Percentiles rank a stretch among this genome's conserved stretches.
These are phyloP conservation scores for Teleogryllus occipitalis DNA, from an alignment of 1,140 invertebrate genomes.

Conservation along the genomic window DNA sequence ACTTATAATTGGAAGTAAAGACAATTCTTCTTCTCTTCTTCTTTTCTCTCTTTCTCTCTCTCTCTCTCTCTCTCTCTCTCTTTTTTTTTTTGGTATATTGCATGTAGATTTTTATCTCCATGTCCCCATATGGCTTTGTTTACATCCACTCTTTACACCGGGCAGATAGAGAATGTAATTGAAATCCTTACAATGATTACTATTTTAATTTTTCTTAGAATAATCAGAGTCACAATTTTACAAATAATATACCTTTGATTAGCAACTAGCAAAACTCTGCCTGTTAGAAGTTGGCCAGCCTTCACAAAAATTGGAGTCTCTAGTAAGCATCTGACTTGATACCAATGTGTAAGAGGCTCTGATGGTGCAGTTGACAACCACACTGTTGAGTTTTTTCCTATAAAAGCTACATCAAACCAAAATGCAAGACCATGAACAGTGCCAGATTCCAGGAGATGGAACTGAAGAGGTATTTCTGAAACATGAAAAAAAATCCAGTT, in stretches of 20 bases:
- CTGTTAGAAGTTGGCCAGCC: slow-evolving; percentile 84
- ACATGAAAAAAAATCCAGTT: background rate
- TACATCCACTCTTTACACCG: no score
- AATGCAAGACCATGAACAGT: slow-evolving; percentile 96
- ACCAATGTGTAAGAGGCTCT: slow-evolving; percentile 99
- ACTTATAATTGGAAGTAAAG: no score
- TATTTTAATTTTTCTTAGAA: background rate
- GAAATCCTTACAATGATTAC: no score
- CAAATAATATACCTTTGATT: slow-evolving; percentile 67
- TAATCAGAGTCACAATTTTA: background rate
- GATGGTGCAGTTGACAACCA: slow-evolving; percentile 98
- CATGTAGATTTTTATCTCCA: no score
- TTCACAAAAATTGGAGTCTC: slow-evolving; percentile 91
- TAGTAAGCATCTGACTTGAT: slow-evolving; percentile 94
- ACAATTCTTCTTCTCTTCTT: no score
- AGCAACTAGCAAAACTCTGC: slow-evolving; percentile 78
- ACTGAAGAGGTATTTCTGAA: slow-evolving; percentile 86
- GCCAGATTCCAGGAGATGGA: slow-evolving; percentile 85
- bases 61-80: no score
- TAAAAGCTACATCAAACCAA: slow-evolving; percentile 99
- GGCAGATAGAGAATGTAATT: no score
- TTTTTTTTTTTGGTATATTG: no score
- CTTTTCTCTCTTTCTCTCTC: no score
- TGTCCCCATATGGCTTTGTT: no score
- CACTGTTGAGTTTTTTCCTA: slow-evolving; percentile 79